These are phyloP conservation scores for Julus scanicus DNA, from an alignment of 2,888 invertebrate genomes.

Conservation along the genomic window DNA sequence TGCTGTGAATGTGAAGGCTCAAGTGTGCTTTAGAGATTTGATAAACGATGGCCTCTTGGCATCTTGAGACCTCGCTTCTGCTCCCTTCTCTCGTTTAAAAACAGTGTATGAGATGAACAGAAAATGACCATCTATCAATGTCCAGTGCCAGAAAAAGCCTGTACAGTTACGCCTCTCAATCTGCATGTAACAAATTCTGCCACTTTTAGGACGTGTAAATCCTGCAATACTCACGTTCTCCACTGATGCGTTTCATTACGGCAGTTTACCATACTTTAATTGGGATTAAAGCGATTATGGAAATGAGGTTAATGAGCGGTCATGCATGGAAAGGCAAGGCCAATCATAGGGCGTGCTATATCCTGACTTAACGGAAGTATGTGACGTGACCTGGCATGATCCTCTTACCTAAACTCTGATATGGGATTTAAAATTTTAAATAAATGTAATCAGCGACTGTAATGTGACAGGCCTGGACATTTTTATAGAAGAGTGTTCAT, in stretches of 20 bases:
- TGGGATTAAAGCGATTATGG: conserved; percentile 44
- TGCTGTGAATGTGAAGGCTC: neutral
- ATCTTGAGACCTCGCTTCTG: conserved; percentile 11
- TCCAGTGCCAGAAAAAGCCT: neutral
- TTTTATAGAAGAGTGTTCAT: no score
- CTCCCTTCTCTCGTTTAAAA: neutral
- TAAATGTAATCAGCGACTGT: neutral
- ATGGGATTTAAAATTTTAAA: neutral
- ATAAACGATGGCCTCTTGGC: neutral
- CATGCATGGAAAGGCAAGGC: neutral
- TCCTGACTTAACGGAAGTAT: neutral
- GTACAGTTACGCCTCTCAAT: neutral
- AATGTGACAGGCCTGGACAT: neutral
- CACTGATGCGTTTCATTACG: neutral
- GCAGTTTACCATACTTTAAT: conserved; percentile 25
- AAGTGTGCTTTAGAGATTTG: neutral
- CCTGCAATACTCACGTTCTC: conserved; percentile 13
- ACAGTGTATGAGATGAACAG: neutral
- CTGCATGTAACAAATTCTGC: neutral
- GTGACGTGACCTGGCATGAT: neutral
- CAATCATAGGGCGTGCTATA: neutral
- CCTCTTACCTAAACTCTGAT: neutral
- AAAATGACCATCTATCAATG: conserved; percentile 22
- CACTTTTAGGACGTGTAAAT: conserved; percentile 10
- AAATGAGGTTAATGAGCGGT: conserved; percentile 40